phyloP scores from a whole-genome alignment of 2,888 invertebrate species.

The Cerastis leucographa region DNA sequence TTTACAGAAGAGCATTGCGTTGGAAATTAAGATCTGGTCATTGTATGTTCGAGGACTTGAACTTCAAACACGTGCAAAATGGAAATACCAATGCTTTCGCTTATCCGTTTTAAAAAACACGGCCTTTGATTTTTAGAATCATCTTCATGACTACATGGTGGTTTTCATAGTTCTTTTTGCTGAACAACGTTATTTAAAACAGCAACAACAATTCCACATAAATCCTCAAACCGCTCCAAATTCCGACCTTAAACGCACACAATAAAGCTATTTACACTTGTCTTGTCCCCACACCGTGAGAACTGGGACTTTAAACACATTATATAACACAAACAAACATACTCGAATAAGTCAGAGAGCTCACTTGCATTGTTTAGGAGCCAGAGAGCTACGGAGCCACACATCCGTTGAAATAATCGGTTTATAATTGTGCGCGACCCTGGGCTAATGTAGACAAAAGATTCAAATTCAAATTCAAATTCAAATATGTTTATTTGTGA shows the following conservation, averaged over 20 bases:
- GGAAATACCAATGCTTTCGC: background rate
- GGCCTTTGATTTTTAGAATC: background rate
- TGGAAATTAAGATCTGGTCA: background rate
- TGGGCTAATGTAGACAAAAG: slow-evolving; percentile 68
- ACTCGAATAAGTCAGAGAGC: slow-evolving; percentile 48
- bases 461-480: too few species aligned
- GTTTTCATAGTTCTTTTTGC: background rate
- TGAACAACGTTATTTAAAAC: background rate
- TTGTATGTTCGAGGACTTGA: background rate
- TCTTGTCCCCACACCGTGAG: slow-evolving; percentile 55
- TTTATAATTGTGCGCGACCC: slow-evolving; percentile 76
- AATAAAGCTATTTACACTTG: slow-evolving; percentile 43
- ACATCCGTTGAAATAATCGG: slow-evolving; percentile 75
- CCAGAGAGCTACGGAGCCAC: slow-evolving; percentile 30
- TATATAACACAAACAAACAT: slow-evolving; percentile 63
- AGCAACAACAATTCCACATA: background rate
- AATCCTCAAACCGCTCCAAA: slow-evolving; percentile 36
- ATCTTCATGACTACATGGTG: background rate
- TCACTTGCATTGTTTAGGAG: slow-evolving; percentile 63
- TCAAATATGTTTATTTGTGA: too few species aligned
- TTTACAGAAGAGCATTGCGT: background rate
- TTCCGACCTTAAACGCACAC: slow-evolving; percentile 25
- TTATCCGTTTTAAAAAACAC: background rate
- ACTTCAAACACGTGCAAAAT: background rate
- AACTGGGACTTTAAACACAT: slow-evolving; percentile 63